Conservation (phyloP, 2,797 vertebrate genomes). For the Hydrophis major region DNA sequence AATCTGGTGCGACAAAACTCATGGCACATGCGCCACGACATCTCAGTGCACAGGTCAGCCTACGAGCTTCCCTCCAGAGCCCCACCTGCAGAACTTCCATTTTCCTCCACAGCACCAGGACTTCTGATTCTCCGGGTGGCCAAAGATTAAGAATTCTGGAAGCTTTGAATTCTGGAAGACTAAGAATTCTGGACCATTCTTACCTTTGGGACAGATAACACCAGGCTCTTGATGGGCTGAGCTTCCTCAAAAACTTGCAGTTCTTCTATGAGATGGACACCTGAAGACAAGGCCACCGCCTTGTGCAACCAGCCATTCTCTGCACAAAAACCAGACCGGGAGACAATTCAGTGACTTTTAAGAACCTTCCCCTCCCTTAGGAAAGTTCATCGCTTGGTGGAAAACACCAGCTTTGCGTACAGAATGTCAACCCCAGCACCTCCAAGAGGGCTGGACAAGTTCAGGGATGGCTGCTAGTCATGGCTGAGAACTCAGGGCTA, state of each 20-base stretch:
- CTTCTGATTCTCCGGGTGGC: not conserved
- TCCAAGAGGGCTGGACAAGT: not conserved
- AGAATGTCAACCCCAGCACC: not conserved
- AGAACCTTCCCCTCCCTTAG: not conserved
- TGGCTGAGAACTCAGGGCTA: not conserved
- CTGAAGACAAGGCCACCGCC: slow-evolving; percentile 79
- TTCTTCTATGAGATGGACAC: slow-evolving; percentile 89
- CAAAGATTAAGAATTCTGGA: not conserved
- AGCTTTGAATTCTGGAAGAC: not conserved
- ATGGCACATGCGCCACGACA: accelerated
- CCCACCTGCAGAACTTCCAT: not conserved
- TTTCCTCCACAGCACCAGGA: not conserved
- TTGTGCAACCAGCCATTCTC: slow-evolving; percentile 92
- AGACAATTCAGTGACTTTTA: not conserved
- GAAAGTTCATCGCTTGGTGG: not conserved
- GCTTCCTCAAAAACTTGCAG: slow-evolving; percentile 88
- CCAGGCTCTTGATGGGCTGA: slow-evolving; percentile 88
- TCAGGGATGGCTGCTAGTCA: not conserved
- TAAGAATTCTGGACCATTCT: not conserved
- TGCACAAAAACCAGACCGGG: slow-evolving; percentile 44
- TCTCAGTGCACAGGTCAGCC: not conserved
- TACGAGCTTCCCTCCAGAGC: not conserved
- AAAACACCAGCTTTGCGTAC: not conserved
- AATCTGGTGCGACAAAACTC: not conserved
- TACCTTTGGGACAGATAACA: slow-evolving; percentile 87